Conservation (phyloP, 2,888 invertebrate genomes). For the Heterodera filipjevi region DNA sequence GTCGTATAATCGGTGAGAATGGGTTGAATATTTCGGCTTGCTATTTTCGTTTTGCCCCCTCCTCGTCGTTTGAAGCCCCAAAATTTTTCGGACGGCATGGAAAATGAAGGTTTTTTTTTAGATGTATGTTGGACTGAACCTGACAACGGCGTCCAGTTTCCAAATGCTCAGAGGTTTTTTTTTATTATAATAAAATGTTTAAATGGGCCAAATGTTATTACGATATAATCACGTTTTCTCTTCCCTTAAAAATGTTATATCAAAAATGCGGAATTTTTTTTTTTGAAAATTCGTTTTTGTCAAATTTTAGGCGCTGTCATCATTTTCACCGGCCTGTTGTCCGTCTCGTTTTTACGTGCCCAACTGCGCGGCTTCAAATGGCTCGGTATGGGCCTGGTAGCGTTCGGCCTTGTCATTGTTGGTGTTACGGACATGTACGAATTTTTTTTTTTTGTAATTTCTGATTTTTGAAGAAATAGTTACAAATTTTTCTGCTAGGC, state of each 20-base stretch:
- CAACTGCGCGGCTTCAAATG: slow-evolving; percentile 66
- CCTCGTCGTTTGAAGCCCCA: too few species aligned
- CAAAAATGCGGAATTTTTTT: background rate
- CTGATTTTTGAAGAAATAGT: too few species aligned
- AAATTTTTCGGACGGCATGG: too few species aligned
- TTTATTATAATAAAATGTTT: too few species aligned
- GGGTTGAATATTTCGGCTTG: too few species aligned
- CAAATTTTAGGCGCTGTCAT: slow-evolving; percentile 76
- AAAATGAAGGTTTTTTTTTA: slow-evolving; percentile 71
- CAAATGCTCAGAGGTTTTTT: slow-evolving; percentile 86
- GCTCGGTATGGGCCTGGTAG: slow-evolving; percentile 68
- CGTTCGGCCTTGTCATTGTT: slow-evolving; percentile 67
- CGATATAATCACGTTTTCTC: too few species aligned
- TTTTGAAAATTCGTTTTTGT: background rate
- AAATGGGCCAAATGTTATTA: too few species aligned
- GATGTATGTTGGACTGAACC: slow-evolving; percentile 86
- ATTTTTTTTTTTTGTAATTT: too few species aligned
- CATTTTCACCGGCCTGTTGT: slow-evolving; percentile 84
- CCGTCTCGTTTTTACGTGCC: slow-evolving; percentile 78
- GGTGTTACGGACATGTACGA: slow-evolving; percentile 48
- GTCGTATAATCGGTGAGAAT: too few species aligned
- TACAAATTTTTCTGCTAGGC: too few species aligned
- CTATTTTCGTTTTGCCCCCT: too few species aligned
- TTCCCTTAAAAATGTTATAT: too few species aligned
- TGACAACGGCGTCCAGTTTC: slow-evolving; percentile 90